Evolutionary conservation across 2,113 vertebrate species (phyloP).

Genomic region (Phainopepla nitens): DNA sequence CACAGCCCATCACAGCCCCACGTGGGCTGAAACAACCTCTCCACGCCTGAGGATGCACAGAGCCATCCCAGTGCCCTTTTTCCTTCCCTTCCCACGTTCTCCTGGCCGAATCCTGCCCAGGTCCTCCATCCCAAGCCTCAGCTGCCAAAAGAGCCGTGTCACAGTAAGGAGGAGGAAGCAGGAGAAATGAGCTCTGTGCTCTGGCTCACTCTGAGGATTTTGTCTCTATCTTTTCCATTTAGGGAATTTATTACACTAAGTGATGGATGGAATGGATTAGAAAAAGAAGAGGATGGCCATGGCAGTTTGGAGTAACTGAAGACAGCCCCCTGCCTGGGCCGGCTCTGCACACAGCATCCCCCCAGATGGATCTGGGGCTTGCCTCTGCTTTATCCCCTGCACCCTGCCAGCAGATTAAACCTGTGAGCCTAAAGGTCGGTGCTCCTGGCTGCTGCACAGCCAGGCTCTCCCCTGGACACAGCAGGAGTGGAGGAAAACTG

Average conservation of each 20-base stretch:
- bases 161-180: not conserved
- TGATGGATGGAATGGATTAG: not conserved
- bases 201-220: not conserved
- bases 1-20: not conserved
- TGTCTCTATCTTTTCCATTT: not conserved
- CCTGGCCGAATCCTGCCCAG: not conserved
- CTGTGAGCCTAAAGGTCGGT: not conserved
- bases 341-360: not conserved
- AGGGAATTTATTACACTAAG: not conserved
- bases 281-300: not conserved
- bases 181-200: not conserved
- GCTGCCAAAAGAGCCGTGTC: not conserved
- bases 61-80: not conserved
- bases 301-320: not conserved
- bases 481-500: not conserved
- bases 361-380: not conserved
- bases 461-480: not conserved
- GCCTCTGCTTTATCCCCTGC: not conserved
- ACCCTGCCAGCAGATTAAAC: not conserved
- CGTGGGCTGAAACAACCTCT: not conserved
- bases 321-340: not conserved
- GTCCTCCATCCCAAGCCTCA: not conserved
- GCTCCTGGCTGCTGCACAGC: not conserved
- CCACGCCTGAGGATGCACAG: fast-evolving
- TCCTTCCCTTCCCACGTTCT: not conserved